phyloP scores from a whole-genome alignment of 1,140 invertebrate species.

The Lysiphlebus fabarum region DNA sequence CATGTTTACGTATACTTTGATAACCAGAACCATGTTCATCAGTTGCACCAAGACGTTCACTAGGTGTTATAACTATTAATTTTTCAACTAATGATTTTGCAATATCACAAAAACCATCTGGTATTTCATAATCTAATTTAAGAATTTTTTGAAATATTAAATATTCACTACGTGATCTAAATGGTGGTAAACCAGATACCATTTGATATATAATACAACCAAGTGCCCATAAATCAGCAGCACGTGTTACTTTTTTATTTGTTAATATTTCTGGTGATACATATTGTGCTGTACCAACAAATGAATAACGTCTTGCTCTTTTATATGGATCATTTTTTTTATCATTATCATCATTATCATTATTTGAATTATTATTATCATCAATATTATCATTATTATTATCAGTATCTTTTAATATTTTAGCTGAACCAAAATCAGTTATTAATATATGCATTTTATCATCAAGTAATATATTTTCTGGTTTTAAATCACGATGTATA shows the following conservation, averaged over 20 bases:
- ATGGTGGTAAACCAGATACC: conserved; percentile 89
- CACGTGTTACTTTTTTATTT: conserved; percentile 72
- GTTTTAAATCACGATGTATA: conserved; percentile 90
- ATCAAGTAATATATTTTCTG: conserved; percentile 85
- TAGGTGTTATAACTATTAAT: conserved; percentile 79
- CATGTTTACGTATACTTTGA: conserved; percentile 77
- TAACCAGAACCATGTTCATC: conserved; percentile 72
- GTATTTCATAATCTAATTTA: conserved; percentile 88
- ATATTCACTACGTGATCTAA: conserved; percentile 90
- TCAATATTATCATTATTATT: conserved; percentile 22
- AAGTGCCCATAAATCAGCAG: conserved; percentile 96
- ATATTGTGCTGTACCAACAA: conserved; percentile 99
- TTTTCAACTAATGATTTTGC: conserved; percentile 86
- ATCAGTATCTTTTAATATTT: conserved; percentile 66
- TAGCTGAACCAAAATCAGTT: conserved; percentile 96
- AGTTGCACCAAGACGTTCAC: conserved; percentile 76
- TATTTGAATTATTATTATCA: conserved; percentile 27
- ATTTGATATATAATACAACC: conserved; percentile 98
- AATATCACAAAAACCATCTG: conserved; percentile 79
- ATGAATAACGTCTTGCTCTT: conserved; percentile 73
- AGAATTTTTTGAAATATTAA: conserved; percentile 95
- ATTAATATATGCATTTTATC: conserved; percentile 96
- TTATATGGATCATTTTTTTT: conserved; percentile 32
- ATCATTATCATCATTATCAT: neutral
- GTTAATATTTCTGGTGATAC: conserved; percentile 94